Evolutionary conservation across 1,140 invertebrate species (phyloP), one percentile per base, ranked within the genome.

Genomic region (Drosophila persimilis): DNA sequence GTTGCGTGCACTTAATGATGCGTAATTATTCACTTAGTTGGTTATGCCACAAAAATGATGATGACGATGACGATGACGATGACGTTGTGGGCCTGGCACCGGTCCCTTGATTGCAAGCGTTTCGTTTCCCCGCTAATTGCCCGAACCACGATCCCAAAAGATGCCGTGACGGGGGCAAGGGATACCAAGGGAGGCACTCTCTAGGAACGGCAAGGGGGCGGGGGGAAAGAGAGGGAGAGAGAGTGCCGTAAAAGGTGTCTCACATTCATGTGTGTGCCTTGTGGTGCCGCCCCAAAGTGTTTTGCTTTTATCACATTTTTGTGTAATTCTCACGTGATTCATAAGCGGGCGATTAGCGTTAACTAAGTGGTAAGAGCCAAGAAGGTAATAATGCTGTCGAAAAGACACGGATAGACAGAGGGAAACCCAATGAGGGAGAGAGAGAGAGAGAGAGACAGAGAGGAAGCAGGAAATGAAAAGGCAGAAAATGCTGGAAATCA

Each of bases 1-100:
- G 50, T 77, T 77, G 83, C 77, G 77, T 85, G 81, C 81, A 81
- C 71, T 86, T 85, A 86, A 85, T 76, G 66, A 69, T 62, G 80
- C 80, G 80, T 83, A 84, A 83, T 83, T 83, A 83, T 85, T 85
- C 81, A 85, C 81, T 85, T 85, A 86, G 77, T 46, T 45, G 53
- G 73, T 54, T 73, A 73, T 73, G 80, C 50, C 63, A 59, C 7
- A 45, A 59, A 26, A 35, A 65, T 51, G 41, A 57, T 31, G 17
- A 64, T 24, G 31, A 50, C 26, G 17, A 64, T 31, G 31, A 50
- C 26, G 17, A 64, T 31, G 31, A 50, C 26, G 47, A 45, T 20
- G 17, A 47, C 39, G 29, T 29, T 31, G 35, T 13, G 35, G 11
- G 35, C 35, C 11, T 39, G 35, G 35, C 39, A 24, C 15, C 62